Conservation (phyloP, 2,888 invertebrate species). For the Malacosoma neustria region DNA sequence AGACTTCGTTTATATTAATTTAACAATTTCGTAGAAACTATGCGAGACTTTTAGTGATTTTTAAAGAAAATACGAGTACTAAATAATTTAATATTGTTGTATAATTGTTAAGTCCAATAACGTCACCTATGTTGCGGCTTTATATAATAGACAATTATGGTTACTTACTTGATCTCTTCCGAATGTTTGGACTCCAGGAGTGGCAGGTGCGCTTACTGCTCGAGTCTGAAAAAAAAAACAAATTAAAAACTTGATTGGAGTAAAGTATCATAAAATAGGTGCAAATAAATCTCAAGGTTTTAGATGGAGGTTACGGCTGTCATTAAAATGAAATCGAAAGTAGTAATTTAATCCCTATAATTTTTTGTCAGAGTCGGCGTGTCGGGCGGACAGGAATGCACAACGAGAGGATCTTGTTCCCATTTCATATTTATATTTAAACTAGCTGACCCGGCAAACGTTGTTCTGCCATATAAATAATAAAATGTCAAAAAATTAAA, state of each 20-base stretch:
- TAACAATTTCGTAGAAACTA: slow-evolving; percentile 11
- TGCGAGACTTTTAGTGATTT: slow-evolving; percentile 28
- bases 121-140: too few relatives aligned
- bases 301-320: slow-evolving; percentile 28
- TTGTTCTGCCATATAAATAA: too few relatives aligned
- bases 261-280: slow-evolving; percentile 12
- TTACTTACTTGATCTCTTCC: slow-evolving; percentile 49
- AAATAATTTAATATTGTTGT: too few relatives aligned
- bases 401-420: neutral
- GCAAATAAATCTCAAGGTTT: slow-evolving; percentile 24
- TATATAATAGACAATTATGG: too few relatives aligned
- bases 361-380: slow-evolving; percentile 29
- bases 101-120: too few relatives aligned
- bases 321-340: slow-evolving; percentile 55
- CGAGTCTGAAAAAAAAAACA: slow-evolving; percentile 49
- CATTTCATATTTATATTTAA: too few relatives aligned
- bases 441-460: too few relatives aligned
- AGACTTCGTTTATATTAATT: slow-evolving; percentile 14
- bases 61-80: slow-evolving; percentile 13
- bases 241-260: neutral
- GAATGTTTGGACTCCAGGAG: slow-evolving; percentile 47
- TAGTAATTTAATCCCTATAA: slow-evolving; percentile 42
- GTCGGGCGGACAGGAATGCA: too few relatives aligned
- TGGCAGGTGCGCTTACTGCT: slow-evolving; percentile 66
- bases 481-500: too few relatives aligned